Evolutionary conservation across 1,140 invertebrate genomes (phyloP).

Genomic region (Hypsibius dujardini): DNA sequence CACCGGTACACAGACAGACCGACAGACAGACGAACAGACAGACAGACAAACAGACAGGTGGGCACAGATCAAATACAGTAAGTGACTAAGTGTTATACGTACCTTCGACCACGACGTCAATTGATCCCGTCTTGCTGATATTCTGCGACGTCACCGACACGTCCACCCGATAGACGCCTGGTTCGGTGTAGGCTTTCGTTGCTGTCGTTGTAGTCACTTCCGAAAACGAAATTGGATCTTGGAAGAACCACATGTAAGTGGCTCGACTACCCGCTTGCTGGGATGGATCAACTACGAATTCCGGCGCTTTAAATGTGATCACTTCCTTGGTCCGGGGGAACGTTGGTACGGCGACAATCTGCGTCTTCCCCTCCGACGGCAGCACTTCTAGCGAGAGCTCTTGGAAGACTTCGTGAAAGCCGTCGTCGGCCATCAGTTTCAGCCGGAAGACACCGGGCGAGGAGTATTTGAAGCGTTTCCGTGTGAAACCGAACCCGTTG

Average conservation of each 20-base stretch:
- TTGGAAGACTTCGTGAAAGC: constrained; percentile 2
- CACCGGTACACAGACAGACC: too few species aligned
- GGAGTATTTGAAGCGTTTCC: background rate
- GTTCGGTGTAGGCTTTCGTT: background rate
- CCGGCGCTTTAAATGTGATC: background rate
- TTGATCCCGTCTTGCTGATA: background rate
- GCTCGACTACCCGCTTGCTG: background rate
- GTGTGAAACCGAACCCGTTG: background rate
- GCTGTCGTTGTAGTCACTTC: background rate
- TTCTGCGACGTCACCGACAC: background rate
- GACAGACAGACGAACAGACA: too few species aligned
- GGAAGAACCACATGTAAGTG: constrained; percentile 10
- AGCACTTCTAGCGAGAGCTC: background rate
- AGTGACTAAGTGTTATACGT: too few species aligned
- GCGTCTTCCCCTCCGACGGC: background rate
- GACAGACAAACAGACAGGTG: too few species aligned
- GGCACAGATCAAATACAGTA: too few species aligned
- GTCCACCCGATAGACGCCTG: background rate
- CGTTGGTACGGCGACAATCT: background rate
- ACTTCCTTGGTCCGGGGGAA: background rate
- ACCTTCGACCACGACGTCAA: constrained; percentile 3
- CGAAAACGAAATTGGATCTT: background rate
- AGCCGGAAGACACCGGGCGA: background rate
- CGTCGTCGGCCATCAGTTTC: background rate
- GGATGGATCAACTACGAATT: too few species aligned